Evolutionary conservation across 2,113 vertebrate species (phyloP), one percentile per base, ranked within the genome.

Genomic region (Climacteris rufus): DNA sequence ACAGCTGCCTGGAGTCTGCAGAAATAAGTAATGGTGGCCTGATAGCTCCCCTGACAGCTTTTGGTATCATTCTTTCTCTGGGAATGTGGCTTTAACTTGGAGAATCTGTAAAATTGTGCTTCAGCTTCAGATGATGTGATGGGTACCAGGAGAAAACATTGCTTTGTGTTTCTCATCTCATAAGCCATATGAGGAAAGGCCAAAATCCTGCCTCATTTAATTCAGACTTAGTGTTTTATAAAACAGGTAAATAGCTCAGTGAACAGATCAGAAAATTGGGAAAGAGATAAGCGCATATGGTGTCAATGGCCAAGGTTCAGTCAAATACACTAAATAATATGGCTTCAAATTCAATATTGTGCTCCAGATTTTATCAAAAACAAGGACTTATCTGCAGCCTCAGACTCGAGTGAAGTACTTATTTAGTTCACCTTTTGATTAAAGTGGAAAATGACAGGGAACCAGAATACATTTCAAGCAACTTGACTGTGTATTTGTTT

Each of bases 401-500:
- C 63, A 66, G 77, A 50, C 57, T 80, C 0, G 1, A 87, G 11
- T 81, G 54, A 87, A 96, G 64, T 75, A 85, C 40, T 93, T 86
- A 49, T 45, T 92, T 94, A 56, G 83, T 69, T 82, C 60, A 79
- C 60, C n/a, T 79, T 90, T 91, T 84, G 37, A 83, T 95, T 87
- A 91, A 88, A 89, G 49, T 86, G 30, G 68, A 93, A 96, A 94
- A 93, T 83, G 40, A 87, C 79, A 91, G 28, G 56, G 52, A 96
- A 84, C 4, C 12, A 90, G 31, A 91, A 93, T 53, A 87, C 20
- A 52, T 66, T 93, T 74, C 40, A 63, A 90, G 64, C 35, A 91
- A 86, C 65, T 89, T 94, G 74, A 77, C 27, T 85, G 14, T 71
- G 24, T 91, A 72, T 92, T 96, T 94, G 44, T 94, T 97, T 95